Conservation (phyloP, 2,113 vertebrate species). For the Cyanistes caeruleus region DNA sequence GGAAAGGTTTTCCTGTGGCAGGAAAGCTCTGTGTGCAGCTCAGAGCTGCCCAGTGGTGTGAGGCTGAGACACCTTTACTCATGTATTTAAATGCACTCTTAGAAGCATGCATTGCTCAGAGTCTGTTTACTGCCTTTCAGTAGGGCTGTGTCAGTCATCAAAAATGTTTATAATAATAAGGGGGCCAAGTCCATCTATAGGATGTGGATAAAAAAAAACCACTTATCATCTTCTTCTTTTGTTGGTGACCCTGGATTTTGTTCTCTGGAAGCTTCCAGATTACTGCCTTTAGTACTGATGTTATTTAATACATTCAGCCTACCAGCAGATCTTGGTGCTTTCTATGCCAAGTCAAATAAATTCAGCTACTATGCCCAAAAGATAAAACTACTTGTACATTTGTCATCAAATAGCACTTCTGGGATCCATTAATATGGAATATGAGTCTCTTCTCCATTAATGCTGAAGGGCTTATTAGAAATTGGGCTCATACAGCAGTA, state of each 20-base stretch:
- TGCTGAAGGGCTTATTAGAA: not conserved
- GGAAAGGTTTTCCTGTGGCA: not conserved
- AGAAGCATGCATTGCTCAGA: not conserved
- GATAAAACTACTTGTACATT: not conserved
- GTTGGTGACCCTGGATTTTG: not conserved
- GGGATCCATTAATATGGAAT: not conserved
- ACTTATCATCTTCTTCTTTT: not conserved
- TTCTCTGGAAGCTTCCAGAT: not conserved
- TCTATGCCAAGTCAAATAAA: not conserved
- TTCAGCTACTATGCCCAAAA: not conserved
- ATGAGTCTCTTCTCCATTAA: constrained; percentile 1
- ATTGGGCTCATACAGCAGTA: not conserved
- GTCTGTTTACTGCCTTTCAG: not conserved
- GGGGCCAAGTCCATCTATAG: not conserved
- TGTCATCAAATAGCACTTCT: constrained; percentile 17
- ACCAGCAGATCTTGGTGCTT: not conserved
- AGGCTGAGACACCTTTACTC: not conserved
- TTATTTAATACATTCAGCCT: not conserved
- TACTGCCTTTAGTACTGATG: not conserved
- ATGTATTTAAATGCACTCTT: not conserved
- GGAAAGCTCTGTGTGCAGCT: not conserved
- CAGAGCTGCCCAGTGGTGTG: not conserved
- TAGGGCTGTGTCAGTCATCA: not conserved
- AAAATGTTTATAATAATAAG: not conserved
- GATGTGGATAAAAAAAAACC: not conserved